These are phyloP conservation scores for Microctonus aethiopoides DNA, from an alignment of 2,888 invertebrate genomes.

Conservation along the genomic window DNA sequence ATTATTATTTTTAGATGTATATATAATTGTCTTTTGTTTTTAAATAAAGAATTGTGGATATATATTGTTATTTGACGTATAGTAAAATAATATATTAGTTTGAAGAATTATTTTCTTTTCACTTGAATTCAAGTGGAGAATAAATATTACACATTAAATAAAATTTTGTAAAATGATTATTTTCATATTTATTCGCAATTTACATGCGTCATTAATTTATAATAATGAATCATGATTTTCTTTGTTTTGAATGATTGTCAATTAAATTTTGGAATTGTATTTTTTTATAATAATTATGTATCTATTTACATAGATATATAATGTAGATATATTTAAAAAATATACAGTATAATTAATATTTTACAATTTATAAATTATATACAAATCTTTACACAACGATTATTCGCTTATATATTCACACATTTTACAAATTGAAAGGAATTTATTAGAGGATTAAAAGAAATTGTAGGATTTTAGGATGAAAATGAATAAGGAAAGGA, in stretches of 20 bases:
- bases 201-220: constrained; percentile 2
- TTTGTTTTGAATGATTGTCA: constrained; percentile 14
- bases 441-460: background rate
- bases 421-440: constrained; percentile 52
- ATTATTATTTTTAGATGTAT: no score
- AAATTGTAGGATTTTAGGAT: constrained; percentile 1
- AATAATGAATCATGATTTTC: background rate
- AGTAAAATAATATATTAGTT: background rate
- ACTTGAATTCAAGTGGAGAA: background rate
- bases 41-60: no score
- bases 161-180: constrained; percentile 3
- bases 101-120: constrained; percentile 10
- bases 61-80: background rate
- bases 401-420: constrained; percentile 56
- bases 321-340: constrained; percentile 31
- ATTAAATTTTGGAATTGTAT: constrained; percentile 13
- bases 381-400: constrained; percentile 30
- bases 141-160: background rate
- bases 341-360: constrained; percentile 30
- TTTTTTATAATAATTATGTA: constrained; percentile 8
- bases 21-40: no score
- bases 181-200: constrained; percentile 26
- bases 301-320: no score
- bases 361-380: constrained; percentile 34
- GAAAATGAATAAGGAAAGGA: background rate